Base-by-base conservation (phyloP, 2,113 vertebrate genomes). In the Podarcis cretensis region DNA sequence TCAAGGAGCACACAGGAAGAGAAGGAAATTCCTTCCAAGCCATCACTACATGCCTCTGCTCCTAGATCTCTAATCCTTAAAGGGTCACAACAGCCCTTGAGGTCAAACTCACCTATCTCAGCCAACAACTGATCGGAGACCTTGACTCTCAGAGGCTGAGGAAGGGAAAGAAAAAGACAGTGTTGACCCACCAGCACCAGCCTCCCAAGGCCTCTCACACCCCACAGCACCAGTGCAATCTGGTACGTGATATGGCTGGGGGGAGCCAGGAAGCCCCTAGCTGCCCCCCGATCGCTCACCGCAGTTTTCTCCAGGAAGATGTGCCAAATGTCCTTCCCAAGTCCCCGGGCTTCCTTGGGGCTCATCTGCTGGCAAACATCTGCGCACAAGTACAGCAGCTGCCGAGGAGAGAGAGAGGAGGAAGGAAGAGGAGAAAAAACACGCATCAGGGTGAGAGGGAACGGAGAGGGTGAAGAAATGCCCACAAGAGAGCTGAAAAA, bases 321-420 rank as follows among this genome's bases (percentile, higher is more conserved):
- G 81, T 96, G 98, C 97, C 98, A 98, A 94, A 99, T 98, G 90
- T 98, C 98, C 89, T 97, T 98, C 3, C 97, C 98, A 20, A 99
- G 93, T 1, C 81, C 85, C 1, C 98, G 97, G 32, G 97, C 98
- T 2, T 99, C 98, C 95, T 98, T 98, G 35, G 96, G 66, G 1
- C 92, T 94, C 13, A 96, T 96, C 91, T 98, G 97, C 84, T 98
- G 97, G 95, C 98, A 99, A 6, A 98, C 98, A 80, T 99, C 98
- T 5, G 97, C 93, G 1, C 98, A 98, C n/a, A 99, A 90, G 94
- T 98, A 98, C 89, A 99, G 98, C 23, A 99, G 96, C 98, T 99
- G 87, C 32, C 48, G 48, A 0, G 37, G 3, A 92, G 21, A 74
- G 54, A 85, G 23, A 37, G 79, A 89, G 65, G 2, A 0, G 81